Conservation (phyloP, 2,113 vertebrate species). For the Ascaphus truei region DNA sequence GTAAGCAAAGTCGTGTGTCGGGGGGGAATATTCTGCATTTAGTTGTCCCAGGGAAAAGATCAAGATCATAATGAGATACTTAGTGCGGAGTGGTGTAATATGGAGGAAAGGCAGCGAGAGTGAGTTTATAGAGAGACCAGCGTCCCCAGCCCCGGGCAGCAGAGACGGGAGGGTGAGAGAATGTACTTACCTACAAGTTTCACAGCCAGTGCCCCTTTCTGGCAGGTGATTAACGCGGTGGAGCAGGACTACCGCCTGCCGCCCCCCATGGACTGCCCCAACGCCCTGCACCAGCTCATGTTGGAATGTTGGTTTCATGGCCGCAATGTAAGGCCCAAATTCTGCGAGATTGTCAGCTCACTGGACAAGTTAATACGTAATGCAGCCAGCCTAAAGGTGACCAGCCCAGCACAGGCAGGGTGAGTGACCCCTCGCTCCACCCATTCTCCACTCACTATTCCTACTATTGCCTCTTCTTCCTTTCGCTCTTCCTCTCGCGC, state of each 20-base stretch:
- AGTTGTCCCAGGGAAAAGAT: no score
- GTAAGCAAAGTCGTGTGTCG: constrained; percentile 62
- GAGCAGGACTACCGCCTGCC: constrained; percentile 97
- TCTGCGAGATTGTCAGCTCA: constrained; percentile 95
- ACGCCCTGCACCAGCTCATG: constrained; percentile 95
- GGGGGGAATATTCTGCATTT: accelerated
- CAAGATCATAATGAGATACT: neutral
- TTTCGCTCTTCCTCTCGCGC: no score
- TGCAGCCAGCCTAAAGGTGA: constrained; percentile 95
- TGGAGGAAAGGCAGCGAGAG: no score
- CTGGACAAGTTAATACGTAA: constrained; percentile 97
- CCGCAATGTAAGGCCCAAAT: constrained; percentile 93
- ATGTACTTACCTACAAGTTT: no score
- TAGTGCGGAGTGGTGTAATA: no score
- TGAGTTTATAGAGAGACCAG: neutral
- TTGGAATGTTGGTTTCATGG: constrained; percentile 98
- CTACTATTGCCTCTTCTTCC: no score
- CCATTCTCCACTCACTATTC: no score
- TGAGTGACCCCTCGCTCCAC: no score
- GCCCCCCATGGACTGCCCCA: constrained; percentile 97
- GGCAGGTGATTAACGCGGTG: constrained; percentile 93
- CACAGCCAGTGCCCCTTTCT: neutral
- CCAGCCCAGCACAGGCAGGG: constrained; percentile 90
- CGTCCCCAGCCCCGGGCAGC: neutral
- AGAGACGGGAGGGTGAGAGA: no score